Base-by-base conservation (phyloP, 2,888 invertebrate species). In the Meta bourneti region DNA sequence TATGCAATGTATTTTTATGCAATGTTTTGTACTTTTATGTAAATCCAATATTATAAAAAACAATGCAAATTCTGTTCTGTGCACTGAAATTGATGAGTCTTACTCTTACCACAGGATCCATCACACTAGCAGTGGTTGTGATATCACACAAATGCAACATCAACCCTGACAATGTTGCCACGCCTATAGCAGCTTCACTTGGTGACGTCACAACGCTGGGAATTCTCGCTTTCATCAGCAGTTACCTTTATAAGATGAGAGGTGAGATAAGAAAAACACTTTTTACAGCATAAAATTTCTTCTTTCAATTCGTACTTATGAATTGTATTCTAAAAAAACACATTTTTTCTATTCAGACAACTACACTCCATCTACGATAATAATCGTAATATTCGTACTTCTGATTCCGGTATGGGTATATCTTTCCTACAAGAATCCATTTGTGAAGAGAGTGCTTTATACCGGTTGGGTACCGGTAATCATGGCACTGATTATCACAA, bases 131-230 rank as follows among this genome's bases (percentile, higher is more conserved):
- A 6, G 90, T 94, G 8, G 93, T 94, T 19, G 71, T 93, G 13
- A 34, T 90, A 8, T 93, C 93, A 11, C 92, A 93, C 78, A 93
- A 92, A 70, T 93, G 90, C 75, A 96, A 97, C 94, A 97, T 98
- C 93, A 98, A 98, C 95, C 98, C 98, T 78, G 98, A 98, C 95
- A 98, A 98, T 95, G 97, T 98, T 92, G 98, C 98, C 19, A 98
- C 98, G 87, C 98, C 98, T 8, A 97, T 98, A 93, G 98, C 98
- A 51, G 98, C 98, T 84, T 97, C 97, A 94, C 96, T 98, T 89
- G 98, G 98, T 78, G 98, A 98, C 95, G 95, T 98, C 93, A 98
- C 97, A 87, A 98, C 98, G 8, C 96, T 98, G 94, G 97, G 97
- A 93, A 96, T 98, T 90, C 96, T 98, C 84, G 97, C 98, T 74